Percentiles rank a stretch among this genome's conserved stretches.
Conservation (phyloP, 2,113 vertebrate genomes). For the Cyanistes caeruleus region DNA sequence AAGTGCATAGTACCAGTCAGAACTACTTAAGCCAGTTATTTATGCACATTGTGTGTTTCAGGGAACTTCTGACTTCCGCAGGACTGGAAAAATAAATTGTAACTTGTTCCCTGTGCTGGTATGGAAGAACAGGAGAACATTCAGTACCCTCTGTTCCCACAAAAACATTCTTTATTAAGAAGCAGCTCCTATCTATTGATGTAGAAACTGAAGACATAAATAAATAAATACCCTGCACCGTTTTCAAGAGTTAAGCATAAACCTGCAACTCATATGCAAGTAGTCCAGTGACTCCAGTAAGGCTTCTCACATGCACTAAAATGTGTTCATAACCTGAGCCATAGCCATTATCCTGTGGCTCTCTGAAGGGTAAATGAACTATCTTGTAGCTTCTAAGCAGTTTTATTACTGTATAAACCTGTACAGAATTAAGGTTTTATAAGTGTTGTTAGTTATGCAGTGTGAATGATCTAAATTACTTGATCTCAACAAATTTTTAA, state of each 20-base stretch:
- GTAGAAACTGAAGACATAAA: background rate
- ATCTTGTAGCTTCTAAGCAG: background rate
- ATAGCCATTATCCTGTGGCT: background rate
- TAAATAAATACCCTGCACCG: background rate
- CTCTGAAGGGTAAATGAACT: background rate
- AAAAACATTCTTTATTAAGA: background rate
- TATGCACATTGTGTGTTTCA: background rate
- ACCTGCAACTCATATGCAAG: background rate
- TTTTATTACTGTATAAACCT: background rate
- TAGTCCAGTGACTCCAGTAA: background rate
- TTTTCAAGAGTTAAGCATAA: background rate
- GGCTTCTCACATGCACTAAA: background rate
- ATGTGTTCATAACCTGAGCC: background rate
- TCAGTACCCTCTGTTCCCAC: background rate
- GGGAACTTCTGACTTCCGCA: background rate
- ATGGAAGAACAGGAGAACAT: background rate
- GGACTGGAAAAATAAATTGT: background rate
- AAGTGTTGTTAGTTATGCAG: background rate
- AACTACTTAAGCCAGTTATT: background rate
- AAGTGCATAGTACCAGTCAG: background rate
- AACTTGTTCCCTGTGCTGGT: background rate
- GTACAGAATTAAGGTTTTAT: background rate
- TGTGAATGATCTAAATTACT: background rate
- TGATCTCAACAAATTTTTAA: background rate
- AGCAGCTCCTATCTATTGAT: background rate